These are phyloP conservation scores for Brachylomia viminalis DNA, from an alignment of 2,888 invertebrate genomes.

Conservation along the genomic window DNA sequence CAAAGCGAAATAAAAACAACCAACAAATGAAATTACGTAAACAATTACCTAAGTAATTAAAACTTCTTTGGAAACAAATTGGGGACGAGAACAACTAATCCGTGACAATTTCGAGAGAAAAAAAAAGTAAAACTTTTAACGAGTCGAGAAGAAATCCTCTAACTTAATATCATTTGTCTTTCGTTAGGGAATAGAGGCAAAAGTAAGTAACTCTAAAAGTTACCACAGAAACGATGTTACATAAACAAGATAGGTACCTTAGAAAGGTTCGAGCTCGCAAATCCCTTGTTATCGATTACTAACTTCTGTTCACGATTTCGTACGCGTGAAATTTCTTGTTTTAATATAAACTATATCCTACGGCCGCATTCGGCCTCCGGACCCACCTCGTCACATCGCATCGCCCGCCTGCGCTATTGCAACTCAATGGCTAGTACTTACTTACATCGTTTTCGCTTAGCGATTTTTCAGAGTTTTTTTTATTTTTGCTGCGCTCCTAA, in stretches of 20 bases:
- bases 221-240: constrained; percentile 42
- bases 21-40: constrained; percentile 16
- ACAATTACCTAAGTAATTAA: constrained; percentile 25
- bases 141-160: constrained; percentile 29
- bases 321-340: no score
- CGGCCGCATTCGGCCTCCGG: no score
- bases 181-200: constrained; percentile 33
- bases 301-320: no score
- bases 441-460: no score
- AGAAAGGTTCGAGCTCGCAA: constrained; percentile 45
- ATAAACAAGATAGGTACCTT: constrained; percentile 55
- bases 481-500: no score
- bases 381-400: no score
- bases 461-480: no score
- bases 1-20: background rate
- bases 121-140: constrained; percentile 55
- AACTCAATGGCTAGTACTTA: no score
- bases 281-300: constrained; percentile 62
- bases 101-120: constrained; percentile 13
- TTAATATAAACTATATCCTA: no score
- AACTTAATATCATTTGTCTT: constrained; percentile 47
- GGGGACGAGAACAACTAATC: constrained; percentile 17
- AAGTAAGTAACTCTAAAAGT: constrained; percentile 42
- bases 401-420: no score
- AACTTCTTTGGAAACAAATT: constrained; percentile 21